Conservation (phyloP, 1,140 invertebrate species). For the Ceratina calcarata region DNA sequence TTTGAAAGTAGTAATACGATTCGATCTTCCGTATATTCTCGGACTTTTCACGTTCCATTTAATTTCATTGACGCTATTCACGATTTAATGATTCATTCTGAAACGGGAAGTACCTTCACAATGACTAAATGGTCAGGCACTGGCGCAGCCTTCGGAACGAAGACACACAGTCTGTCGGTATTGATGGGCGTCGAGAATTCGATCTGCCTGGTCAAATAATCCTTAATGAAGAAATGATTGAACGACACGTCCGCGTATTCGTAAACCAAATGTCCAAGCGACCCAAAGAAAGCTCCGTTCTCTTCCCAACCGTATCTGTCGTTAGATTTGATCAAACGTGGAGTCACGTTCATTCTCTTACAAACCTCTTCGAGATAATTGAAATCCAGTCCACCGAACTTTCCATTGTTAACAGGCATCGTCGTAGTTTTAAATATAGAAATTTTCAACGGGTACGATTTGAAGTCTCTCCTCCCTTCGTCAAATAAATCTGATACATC, state of each 20-base stretch:
- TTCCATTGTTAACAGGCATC: neutral
- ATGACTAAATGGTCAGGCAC: conserved; percentile 18
- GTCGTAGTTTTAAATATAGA: conserved; percentile 33
- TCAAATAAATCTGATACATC: conserved; percentile 5
- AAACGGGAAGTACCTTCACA: neutral
- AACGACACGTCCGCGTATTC: neutral
- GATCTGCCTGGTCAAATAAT: conserved; percentile 13
- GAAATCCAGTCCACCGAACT: neutral
- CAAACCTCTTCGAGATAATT: conserved; percentile 22
- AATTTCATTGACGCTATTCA: no score
- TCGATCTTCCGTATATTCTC: no score
- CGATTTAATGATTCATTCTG: no score
- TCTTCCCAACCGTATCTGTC: conserved; percentile 30
- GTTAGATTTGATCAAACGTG: neutral
- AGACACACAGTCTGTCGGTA: conserved; percentile 21
- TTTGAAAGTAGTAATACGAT: no score
- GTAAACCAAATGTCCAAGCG: conserved; percentile 18
- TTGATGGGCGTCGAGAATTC: conserved; percentile 4
- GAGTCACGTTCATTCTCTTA: conserved; percentile 28
- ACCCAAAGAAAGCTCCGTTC: conserved; percentile 2
- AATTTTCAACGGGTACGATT: neutral
- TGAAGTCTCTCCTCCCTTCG: neutral
- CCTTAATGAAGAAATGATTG: conserved; percentile 45
- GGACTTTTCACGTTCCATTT: no score
- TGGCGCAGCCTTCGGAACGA: conserved; percentile 15